These are phyloP conservation scores for Protomyctophum bolini DNA, from an alignment of 2,113 vertebrate species.

Conservation along the genomic window DNA sequence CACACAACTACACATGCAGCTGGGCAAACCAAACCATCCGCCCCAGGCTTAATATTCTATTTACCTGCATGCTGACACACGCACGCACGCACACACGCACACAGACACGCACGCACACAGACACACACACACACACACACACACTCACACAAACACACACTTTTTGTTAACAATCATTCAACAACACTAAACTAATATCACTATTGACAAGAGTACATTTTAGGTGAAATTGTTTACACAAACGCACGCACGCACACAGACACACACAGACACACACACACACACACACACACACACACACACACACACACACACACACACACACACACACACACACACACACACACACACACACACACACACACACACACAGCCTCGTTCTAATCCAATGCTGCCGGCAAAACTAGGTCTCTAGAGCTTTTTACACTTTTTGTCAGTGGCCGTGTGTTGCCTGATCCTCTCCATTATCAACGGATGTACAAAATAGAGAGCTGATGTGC, in stretches of 20 bases:
- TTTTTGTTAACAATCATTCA: too few relatives aligned
- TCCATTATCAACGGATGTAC: background rate
- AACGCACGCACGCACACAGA: background rate
- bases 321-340: background rate
- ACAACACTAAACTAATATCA: too few relatives aligned
- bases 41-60: background rate
- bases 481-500: conserved; percentile 2
- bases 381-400: conserved; percentile 15
- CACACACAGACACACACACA: background rate
- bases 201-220: too few relatives aligned
- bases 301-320: conserved; percentile 17
- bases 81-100: background rate
- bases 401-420: background rate
- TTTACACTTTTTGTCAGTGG: conserved; percentile 6
- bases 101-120: background rate
- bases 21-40: conserved; percentile 40
- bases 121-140: background rate
- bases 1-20: conserved; percentile 35
- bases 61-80: background rate
- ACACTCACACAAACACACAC: background rate
- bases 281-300: conserved; percentile 5
- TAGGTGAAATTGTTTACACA: too few relatives aligned
- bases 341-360: conserved; percentile 5
- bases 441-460: conserved; percentile 39
- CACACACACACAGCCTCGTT: conserved; percentile 15